Conservation (phyloP, 2,113 vertebrate genomes). For the Laticauda laticaudata region DNA sequence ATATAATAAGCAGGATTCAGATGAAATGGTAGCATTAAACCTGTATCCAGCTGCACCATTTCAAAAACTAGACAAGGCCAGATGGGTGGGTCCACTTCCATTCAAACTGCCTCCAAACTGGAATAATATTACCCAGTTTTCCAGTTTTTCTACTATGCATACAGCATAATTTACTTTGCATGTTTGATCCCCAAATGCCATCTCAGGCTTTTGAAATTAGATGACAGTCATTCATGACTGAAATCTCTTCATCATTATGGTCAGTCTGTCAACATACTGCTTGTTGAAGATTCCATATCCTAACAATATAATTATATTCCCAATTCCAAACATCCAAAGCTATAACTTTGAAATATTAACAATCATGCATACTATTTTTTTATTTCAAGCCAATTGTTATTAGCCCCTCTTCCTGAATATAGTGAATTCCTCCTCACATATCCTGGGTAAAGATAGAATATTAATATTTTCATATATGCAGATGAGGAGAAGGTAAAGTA, state of each 20-base stretch:
- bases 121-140: too few species aligned
- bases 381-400: not conserved
- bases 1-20: not conserved
- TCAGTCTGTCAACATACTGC: not conserved
- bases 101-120: not conserved
- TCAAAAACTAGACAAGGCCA: not conserved
- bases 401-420: not conserved
- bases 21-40: not conserved
- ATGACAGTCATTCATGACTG: not conserved
- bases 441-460: not conserved
- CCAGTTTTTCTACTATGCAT: not conserved
- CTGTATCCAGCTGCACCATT: not conserved
- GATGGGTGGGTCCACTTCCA: not conserved
- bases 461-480: not conserved
- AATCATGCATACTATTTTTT: not conserved
- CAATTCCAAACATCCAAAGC: not conserved
- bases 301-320: not conserved
- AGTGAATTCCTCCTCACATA: not conserved
- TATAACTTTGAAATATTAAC: not conserved
- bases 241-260: not conserved
- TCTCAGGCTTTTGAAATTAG: not conserved
- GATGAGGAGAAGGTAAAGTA: slow-evolving; percentile 45
- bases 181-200: not conserved
- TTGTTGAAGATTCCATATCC: not conserved
- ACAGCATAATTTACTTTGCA: not conserved